Evolutionary conservation across 2,888 invertebrate species (phyloP), one percentile per base, ranked within the genome.

Genomic region (Agrochola litura): DNA sequence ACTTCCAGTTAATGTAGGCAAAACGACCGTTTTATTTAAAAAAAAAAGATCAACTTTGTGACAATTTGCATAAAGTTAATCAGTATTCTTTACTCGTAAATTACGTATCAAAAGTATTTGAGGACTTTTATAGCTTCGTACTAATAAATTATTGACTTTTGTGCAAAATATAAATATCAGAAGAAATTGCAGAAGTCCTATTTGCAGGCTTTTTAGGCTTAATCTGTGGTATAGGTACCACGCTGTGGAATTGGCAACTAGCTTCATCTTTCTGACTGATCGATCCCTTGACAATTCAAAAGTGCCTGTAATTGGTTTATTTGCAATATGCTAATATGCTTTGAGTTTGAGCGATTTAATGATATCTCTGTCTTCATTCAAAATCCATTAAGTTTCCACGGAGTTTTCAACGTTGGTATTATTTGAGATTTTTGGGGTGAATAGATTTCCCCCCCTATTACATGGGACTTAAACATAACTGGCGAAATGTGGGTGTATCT

Each of bases 21-120:
- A 67, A 73, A 76, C 6, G 66, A 73, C 49, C 56, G 63, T 83
- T 83, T 76, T 49, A 80, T 79, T 68, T 12, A 19, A 41, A 46
- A 60, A 46, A 60, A 30, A 70, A 64, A 41, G 10, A 72, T 56
- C 52, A 43, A 68, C 22, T 22, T 52, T 56, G 73, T 81, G 71
- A 84, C 77, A 73, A 84, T 84, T 84, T 6, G n/a, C 74, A 81
- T 84, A 75, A 73, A 64, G 52, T 60, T 82, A 81, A 84, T 78
- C 30, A 58, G 73, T 81, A 67, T 84, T 75, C 46, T 37, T 72
- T 25, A 71, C 71, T 64, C 60, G 56, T 79, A 83, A 83, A 76
- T 61, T 46, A 72, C 52, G 16, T 37, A 64, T 74, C 56, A 70
- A 66, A 56, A 70, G 46, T 54, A 61, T 70, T 64, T 70, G 64